phyloP scores from a whole-genome alignment of 2,797 vertebrate genomes.

The Vultur gryphus region DNA sequence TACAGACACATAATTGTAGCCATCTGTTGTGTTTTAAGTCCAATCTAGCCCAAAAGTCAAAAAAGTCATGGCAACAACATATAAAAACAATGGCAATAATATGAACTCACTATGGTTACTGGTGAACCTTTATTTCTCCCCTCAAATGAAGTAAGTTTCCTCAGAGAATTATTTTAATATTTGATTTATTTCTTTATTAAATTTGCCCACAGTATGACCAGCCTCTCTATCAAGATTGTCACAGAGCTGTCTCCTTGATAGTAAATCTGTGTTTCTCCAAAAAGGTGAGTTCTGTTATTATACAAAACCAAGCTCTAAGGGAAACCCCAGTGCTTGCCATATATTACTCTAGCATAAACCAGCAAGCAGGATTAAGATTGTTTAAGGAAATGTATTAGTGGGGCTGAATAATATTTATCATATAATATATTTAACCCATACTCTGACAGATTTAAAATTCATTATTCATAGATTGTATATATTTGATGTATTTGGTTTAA shows the following conservation, averaged over 20 bases:
- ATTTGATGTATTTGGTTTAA: neutral
- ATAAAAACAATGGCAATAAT: constrained; percentile 77
- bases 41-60: constrained; percentile 72
- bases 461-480: constrained; percentile 4
- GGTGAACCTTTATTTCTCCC: constrained; percentile 71
- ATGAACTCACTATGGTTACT: constrained; percentile 80
- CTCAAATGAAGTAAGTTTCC: constrained; percentile 76
- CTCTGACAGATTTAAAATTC: neutral
- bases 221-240: constrained; percentile 63
- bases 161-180: constrained; percentile 70
- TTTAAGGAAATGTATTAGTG: constrained; percentile 44
- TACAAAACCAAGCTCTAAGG: constrained; percentile 5
- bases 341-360: constrained; percentile 30
- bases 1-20: constrained; percentile 74
- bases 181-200: constrained; percentile 75
- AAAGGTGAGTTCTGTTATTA: constrained; percentile 3
- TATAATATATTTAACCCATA: constrained; percentile 11
- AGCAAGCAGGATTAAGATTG: constrained; percentile 31
- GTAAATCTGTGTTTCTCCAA: constrained; percentile 44
- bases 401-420: neutral
- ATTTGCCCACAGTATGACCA: constrained; percentile 67
- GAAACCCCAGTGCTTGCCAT: neutral
- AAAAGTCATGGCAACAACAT: constrained; percentile 78
- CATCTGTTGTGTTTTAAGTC: constrained; percentile 78
- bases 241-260: constrained; percentile 54